Percentiles rank a stretch among this genome's conserved stretches.
phyloP scores from a whole-genome alignment of 2,113 vertebrate species.

The Corvus hawaiiensis region DNA sequence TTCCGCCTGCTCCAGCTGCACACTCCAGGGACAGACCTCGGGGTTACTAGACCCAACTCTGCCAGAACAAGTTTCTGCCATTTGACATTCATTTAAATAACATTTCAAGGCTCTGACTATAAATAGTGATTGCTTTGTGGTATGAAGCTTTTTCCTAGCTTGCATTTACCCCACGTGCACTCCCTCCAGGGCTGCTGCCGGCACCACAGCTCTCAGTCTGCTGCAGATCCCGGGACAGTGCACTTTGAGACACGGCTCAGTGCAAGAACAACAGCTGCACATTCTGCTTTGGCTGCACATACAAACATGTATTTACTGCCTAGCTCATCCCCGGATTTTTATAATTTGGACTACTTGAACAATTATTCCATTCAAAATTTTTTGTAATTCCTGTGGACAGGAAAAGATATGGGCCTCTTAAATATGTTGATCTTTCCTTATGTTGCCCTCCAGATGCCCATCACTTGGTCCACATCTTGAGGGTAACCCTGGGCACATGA shows the following conservation, averaged over 20 bases:
- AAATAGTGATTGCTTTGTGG: background rate
- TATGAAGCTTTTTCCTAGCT: background rate
- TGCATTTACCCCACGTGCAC: rapidly evolving
- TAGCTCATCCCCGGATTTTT: background rate
- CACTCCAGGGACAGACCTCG: rapidly evolving
- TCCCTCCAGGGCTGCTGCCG: background rate
- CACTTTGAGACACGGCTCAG: background rate
- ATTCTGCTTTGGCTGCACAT: background rate
- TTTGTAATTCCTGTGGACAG: background rate
- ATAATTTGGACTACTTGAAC: background rate
- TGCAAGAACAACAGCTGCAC: background rate
- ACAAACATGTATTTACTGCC: background rate
- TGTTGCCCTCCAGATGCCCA: background rate
- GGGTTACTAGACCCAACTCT: rapidly evolving
- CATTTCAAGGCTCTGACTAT: background rate
- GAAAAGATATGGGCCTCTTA: background rate
- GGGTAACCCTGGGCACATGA: background rate
- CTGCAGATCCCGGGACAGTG: rapidly evolving
- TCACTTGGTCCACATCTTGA: background rate
- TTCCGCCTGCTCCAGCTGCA: background rate
- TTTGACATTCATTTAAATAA: background rate
- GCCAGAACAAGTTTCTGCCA: background rate
- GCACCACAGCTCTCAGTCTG: background rate
- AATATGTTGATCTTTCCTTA: background rate
- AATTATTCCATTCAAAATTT: background rate